Conservation (phyloP, 2,797 vertebrate species). For the Cheracebus regulus region DNA sequence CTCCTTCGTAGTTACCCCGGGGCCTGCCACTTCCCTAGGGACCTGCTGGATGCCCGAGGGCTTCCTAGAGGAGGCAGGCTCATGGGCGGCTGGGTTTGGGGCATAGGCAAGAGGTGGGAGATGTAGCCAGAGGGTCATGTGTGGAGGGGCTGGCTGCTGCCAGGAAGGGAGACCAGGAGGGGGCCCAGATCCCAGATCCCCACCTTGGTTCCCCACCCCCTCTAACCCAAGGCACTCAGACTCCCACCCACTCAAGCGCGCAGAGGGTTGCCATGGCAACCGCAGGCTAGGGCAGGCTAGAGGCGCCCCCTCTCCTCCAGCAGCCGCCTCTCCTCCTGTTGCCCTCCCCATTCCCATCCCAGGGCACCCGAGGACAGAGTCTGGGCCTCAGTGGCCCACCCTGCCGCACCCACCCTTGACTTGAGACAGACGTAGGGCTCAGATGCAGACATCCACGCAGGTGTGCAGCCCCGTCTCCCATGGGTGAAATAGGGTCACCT, state of each 20-base stretch:
- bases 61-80: background rate
- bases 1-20: background rate
- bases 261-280: constrained; percentile 60
- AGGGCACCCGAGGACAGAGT: constrained; percentile 60
- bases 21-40: background rate
- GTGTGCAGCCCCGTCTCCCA: background rate
- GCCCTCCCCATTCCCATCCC: background rate
- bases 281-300: constrained; percentile 46
- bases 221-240: background rate
- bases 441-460: background rate
- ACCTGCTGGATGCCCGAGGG: background rate
- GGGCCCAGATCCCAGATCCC: background rate
- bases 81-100: background rate
- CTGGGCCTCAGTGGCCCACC: background rate
- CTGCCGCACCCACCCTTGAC: background rate
- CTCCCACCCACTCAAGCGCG: constrained; percentile 49
- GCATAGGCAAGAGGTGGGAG: background rate
- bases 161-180: background rate
- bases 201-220: background rate
- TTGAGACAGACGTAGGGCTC: accelerated
- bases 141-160: background rate
- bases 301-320: constrained; percentile 35
- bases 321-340: constrained; percentile 55
- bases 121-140: background rate
- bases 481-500: background rate